Evolutionary conservation across 2,888 invertebrate genomes (phyloP), one percentile per base, ranked within the genome.

Genomic region (Patella depressa): DNA sequence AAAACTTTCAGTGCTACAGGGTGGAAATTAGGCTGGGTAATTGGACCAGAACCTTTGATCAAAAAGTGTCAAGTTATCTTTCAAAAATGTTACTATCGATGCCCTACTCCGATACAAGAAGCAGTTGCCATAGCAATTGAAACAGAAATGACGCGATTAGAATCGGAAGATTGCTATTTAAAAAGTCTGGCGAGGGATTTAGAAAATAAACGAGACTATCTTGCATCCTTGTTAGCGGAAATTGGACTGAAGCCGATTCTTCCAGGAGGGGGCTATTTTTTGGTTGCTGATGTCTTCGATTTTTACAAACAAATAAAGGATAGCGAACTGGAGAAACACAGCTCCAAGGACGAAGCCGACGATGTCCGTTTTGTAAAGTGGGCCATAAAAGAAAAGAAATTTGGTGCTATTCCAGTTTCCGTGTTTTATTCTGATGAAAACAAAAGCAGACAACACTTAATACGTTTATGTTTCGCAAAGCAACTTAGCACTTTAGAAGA

Each of bases 1-100:
- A 99, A 99, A 93, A 97, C 97, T 1, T 98, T 99, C 93, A 97
- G 97, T 74, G 96, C 97, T 15, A 99, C 99, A 0, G 98, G 98
- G 3, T 89, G 88, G 85, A 88, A 92, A 93, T 94, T 94, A 2
- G 99, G 99, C 72, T 99, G 99, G 99, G 96, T 97, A 0, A 96
- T 98, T 91, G 98, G 96, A 0, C 98, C 98, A 0, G 94, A 94
- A 0, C 91, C 94, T 78, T 93, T 99, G 17, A 94, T 99, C 89
- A 45, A 76, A 59, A 96, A 97, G 90, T 91, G 97, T 76, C 95
- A 96, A 90, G 94, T 90, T 84, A 95, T 98, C 34, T 98, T 98
- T 91, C 98, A 98, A 92, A 98, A 98, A 92, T 95, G 95, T 83
- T 95, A 97, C 0, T 98, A 98, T 89, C 97, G 97, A 0, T 96